phyloP scores from a whole-genome alignment of 2,797 vertebrate genomes.

The Hoplostethus mediterraneus region DNA sequence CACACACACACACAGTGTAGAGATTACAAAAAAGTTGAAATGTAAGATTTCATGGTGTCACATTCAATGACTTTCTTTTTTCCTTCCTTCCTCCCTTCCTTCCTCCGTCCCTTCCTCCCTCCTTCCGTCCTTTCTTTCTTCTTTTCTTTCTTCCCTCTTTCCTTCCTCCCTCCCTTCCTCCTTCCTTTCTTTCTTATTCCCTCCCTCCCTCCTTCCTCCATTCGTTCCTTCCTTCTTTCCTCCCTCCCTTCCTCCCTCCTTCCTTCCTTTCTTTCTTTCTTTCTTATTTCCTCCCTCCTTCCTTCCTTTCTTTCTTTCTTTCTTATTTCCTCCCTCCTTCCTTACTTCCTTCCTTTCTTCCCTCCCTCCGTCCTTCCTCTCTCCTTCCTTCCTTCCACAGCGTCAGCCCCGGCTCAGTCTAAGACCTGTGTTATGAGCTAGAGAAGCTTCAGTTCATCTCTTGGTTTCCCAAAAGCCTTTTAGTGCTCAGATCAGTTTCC shows the following conservation, averaged over 20 bases:
- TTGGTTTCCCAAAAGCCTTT: not conserved
- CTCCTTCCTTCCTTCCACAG: conserved; percentile 45
- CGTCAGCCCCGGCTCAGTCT: conserved; percentile 69
- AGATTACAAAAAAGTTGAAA: not conserved
- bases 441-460: conserved; percentile 11
- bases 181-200: not conserved
- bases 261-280: not conserved
- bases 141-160: not conserved
- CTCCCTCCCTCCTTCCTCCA: conserved; percentile 13
- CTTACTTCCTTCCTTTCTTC: conserved; percentile 8
- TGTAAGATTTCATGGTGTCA: not conserved
- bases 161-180: not conserved
- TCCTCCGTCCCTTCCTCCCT: too few relatives aligned
- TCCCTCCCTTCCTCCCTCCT: not conserved
- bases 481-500: not conserved
- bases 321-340: conserved; percentile 1
- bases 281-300: not conserved
- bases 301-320: too few relatives aligned
- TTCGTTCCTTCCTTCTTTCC: conserved; percentile 21
- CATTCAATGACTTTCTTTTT: not conserved
- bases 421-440: conserved; percentile 84
- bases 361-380: conserved; percentile 4
- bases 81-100: too few relatives aligned
- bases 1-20: too few relatives aligned
- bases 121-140: not conserved